These are phyloP conservation scores for Carollia perspicillata DNA, from an alignment of 2,113 vertebrate genomes.

Conservation along the genomic window DNA sequence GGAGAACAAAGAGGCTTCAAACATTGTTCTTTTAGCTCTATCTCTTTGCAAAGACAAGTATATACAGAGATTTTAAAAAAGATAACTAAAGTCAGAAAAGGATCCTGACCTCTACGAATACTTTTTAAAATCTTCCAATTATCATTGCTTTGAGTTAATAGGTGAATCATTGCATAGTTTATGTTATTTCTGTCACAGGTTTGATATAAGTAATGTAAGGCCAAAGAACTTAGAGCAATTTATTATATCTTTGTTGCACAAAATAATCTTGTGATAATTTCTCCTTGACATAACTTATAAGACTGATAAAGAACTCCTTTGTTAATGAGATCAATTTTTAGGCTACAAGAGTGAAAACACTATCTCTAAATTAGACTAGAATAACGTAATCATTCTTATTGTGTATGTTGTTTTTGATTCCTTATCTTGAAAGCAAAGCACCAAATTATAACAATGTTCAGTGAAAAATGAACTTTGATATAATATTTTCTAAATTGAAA, in stretches of 20 bases:
- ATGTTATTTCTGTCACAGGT: background rate
- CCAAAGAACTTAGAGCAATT: background rate
- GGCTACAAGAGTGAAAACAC: slow-evolving; percentile 21
- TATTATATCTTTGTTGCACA: background rate
- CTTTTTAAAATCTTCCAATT: background rate
- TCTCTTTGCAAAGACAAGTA: background rate
- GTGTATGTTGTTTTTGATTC: background rate
- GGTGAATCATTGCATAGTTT: background rate
- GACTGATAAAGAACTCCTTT: background rate
- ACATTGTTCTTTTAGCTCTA: background rate
- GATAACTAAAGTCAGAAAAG: background rate
- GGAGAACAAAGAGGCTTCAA: background rate
- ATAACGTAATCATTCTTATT: background rate
- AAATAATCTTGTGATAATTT: background rate
- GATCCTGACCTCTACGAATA: background rate
- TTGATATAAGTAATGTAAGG: slow-evolving; percentile 3
- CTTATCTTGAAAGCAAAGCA: slow-evolving; percentile 28
- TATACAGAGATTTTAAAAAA: background rate
- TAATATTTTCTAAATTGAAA: background rate
- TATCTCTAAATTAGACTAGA: slow-evolving; percentile 51
- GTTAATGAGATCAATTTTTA: background rate
- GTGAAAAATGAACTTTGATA: background rate
- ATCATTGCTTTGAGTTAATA: slow-evolving; percentile 18
- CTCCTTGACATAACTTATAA: background rate
- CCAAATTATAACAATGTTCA: background rate